Evolutionary conservation across 2,888 invertebrate species (phyloP).

Genomic region (Cryptus armator): DNA sequence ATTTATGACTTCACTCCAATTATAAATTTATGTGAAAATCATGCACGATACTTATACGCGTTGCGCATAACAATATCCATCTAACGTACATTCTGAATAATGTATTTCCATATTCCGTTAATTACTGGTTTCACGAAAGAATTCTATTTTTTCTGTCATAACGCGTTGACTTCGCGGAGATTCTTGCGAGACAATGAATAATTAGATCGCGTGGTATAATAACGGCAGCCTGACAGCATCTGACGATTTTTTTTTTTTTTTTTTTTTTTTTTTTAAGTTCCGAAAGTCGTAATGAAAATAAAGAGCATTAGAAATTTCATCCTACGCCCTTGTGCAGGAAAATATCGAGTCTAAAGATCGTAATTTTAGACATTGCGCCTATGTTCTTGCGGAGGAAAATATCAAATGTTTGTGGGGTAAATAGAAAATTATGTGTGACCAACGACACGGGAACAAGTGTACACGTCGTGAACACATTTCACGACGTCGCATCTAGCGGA

Average conservation of each 20-base stretch:
- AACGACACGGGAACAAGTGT: background rate
- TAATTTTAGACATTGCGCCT: background rate
- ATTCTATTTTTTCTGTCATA: background rate
- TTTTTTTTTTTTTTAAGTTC: too few species aligned
- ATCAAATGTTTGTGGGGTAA: conserved; percentile 52
- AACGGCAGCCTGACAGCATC: too few species aligned
- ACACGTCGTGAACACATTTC: conserved; percentile 1
- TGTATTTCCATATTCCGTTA: background rate
- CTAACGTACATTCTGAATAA: conserved; percentile 4
- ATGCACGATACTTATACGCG: background rate
- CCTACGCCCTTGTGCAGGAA: too few species aligned
- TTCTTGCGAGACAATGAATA: too few species aligned
- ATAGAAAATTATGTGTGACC: conserved; percentile 37
- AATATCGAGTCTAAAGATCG: background rate
- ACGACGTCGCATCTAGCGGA: background rate
- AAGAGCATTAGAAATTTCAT: too few species aligned
- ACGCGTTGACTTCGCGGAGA: background rate
- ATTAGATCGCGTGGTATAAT: too few species aligned
- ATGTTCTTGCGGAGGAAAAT: conserved; percentile 8
- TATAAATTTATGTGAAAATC: conserved; percentile 13
- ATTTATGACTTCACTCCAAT: background rate
- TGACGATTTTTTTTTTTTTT: too few species aligned
- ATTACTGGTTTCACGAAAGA: background rate
- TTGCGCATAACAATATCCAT: background rate
- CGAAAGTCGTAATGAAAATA: too few species aligned